Evolutionary conservation across 2,113 vertebrate genomes (phyloP), one percentile per base, ranked within the genome.

Genomic region (Dolichallabes microphthalmus): DNA sequence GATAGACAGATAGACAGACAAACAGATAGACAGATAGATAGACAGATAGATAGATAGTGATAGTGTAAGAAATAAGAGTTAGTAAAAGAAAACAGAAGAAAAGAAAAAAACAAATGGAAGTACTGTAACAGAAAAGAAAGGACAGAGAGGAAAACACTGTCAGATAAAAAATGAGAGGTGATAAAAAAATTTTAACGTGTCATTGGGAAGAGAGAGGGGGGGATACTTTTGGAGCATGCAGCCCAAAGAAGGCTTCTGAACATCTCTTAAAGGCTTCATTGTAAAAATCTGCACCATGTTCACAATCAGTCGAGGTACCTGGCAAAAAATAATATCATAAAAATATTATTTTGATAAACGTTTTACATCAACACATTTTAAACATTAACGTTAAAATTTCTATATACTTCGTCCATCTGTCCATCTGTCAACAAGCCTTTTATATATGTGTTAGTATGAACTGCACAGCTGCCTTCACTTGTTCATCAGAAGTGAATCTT

Each of bases 301-400:
- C 52, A 93, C 90, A 1, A 94, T 92, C 19, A 90, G 85, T 84
- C 94, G 89, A 27, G 93, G 92, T 27, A 94, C 87, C 94, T 94
- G 92, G 3, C 20, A 52, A 81, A 39, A 20, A 80, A n/a, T 50
- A 52, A 11, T 9, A 74, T 81, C 4, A 74, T n/a, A 50, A 68
- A 82, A 30, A 53, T 25, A 73, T 50, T 32, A n/a, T 50, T 2
- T 77, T 81, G 17, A 68, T 0, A 14, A 60, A 39, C 0, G 20
- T 19, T 57, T 30, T 25, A 39, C 39, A 39, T 39, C 0, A 4
- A 39, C 4, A 4, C 0, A 6, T 39, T 3, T 39, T 39, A 39
- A 39, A 39, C 39, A 39, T 39, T 39, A 39, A 39, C 5, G 39
- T 39, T 39, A 6, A 39, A 39, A 3, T 2, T 39, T 39, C 39